phyloP scores from a whole-genome alignment of 2,113 vertebrate species.

The Sclerurus mexicanus region DNA sequence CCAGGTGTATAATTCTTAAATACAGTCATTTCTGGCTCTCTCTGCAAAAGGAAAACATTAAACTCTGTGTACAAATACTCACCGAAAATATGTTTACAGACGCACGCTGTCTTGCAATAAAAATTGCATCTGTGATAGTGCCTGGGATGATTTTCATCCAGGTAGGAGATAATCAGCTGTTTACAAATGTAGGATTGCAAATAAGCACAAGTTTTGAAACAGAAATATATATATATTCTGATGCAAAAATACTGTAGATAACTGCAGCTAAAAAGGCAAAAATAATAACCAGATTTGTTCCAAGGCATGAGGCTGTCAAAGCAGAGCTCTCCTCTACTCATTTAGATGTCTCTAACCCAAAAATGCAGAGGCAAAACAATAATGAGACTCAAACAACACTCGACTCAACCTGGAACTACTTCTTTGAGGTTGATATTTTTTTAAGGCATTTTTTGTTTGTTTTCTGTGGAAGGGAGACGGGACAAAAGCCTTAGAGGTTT shows the following conservation, averaged over 20 bases:
- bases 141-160: background rate
- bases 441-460: background rate
- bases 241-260: background rate
- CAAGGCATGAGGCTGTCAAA: background rate
- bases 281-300: background rate
- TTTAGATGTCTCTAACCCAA: background rate
- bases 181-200: background rate
- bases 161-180: background rate
- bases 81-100: background rate
- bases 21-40: background rate
- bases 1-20: background rate
- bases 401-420: background rate
- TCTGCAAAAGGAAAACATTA: background rate
- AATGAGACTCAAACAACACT: background rate
- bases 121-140: background rate
- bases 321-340: background rate
- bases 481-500: background rate
- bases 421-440: background rate
- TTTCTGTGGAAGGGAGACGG: no score
- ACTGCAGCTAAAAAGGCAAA: background rate
- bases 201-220: background rate
- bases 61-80: constrained; percentile 11
- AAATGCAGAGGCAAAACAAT: fast-evolving
- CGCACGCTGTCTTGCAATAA: background rate
- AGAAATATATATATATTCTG: background rate